These are phyloP conservation scores for Zaprionus tsacasi DNA, from an alignment of 1,140 invertebrate species.

Conservation along the genomic window DNA sequence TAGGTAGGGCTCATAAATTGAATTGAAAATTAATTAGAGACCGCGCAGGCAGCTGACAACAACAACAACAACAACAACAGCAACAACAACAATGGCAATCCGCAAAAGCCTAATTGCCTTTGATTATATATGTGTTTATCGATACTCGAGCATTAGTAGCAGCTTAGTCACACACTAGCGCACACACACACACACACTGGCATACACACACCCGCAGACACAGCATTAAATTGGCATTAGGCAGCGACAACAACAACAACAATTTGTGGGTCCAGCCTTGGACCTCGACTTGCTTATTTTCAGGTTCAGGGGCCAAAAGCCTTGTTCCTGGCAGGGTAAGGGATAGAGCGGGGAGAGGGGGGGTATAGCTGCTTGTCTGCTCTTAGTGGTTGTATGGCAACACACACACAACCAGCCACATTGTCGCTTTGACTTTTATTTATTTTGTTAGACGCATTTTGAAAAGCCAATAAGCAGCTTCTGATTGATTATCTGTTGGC, in stretches of 20 bases:
- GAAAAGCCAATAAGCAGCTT: constrained; percentile 79
- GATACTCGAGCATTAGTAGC: constrained; percentile 44
- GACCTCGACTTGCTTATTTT: constrained; percentile 55
- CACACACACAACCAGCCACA: constrained; percentile 60
- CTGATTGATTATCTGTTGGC: constrained; percentile 77
- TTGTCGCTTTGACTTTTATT: constrained; percentile 77
- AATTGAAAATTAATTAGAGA: constrained; percentile 71
- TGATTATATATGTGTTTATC: constrained; percentile 64
- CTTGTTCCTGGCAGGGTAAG: not conserved
- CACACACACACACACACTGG: constrained; percentile 22
- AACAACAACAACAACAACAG: constrained; percentile 3
- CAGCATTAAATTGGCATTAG: constrained; percentile 75
- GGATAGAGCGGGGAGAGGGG: not conserved
- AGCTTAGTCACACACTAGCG: constrained; percentile 48
- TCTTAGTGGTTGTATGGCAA: constrained; percentile 23
- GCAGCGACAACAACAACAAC: constrained; percentile 43
- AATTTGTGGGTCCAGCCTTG: constrained; percentile 45
- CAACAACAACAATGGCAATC: constrained; percentile 11
- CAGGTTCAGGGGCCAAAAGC: not conserved
- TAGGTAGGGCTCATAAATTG: constrained; percentile 49
- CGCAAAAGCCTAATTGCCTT: constrained; percentile 69
- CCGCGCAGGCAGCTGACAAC: too few species aligned
- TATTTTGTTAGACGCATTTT: constrained; percentile 79
- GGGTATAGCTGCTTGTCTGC: not conserved
- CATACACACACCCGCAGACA: constrained; percentile 17